Percentiles rank a stretch among this genome's conserved stretches.
These are phyloP conservation scores for Solenopsis invicta DNA, from an alignment of 1,140 invertebrate species.

Conservation along the genomic window DNA sequence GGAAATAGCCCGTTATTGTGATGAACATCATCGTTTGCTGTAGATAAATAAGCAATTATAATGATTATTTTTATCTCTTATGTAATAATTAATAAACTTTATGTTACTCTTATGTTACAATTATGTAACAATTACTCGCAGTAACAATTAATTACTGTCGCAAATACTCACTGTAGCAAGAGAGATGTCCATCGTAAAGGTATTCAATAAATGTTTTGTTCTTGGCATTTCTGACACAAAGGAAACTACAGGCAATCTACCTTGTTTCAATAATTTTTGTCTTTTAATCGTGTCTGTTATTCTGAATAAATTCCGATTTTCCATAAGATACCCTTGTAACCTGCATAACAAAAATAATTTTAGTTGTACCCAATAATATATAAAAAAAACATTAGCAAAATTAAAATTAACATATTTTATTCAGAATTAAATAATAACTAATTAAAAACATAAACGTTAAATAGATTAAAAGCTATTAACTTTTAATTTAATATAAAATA, in stretches of 20 bases:
- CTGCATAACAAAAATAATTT: constrained; percentile 83
- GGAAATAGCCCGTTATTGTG: constrained; percentile 92
- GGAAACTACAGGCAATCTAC: constrained; percentile 92
- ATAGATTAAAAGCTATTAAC: too few species aligned
- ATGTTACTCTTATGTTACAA: too few species aligned
- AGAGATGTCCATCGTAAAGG: constrained; percentile 94
- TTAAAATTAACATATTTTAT: too few species aligned
- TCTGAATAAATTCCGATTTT: constrained; percentile 92
- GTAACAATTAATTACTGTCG: constrained; percentile 44
- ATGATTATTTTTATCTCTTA: too few species aligned
- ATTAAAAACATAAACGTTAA: too few species aligned
- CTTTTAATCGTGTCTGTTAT: constrained; percentile 88
- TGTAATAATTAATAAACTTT: too few species aligned
- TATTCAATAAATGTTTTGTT: constrained; percentile 93
- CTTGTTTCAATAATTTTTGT: constrained; percentile 90
- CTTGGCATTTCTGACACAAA: constrained; percentile 92
- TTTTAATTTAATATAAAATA: too few species aligned
- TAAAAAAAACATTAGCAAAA: background rate
- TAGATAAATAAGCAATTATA: background rate
- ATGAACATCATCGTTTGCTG: constrained; percentile 89
- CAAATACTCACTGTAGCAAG: constrained; percentile 90
- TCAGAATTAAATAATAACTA: too few species aligned
- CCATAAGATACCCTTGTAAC: constrained; percentile 89
- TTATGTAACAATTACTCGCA: background rate
- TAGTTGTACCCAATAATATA: background rate